Evolutionary conservation across 2,797 vertebrate genomes (phyloP), one percentile per base, ranked within the genome.

Genomic region (Anabas testudineus): DNA sequence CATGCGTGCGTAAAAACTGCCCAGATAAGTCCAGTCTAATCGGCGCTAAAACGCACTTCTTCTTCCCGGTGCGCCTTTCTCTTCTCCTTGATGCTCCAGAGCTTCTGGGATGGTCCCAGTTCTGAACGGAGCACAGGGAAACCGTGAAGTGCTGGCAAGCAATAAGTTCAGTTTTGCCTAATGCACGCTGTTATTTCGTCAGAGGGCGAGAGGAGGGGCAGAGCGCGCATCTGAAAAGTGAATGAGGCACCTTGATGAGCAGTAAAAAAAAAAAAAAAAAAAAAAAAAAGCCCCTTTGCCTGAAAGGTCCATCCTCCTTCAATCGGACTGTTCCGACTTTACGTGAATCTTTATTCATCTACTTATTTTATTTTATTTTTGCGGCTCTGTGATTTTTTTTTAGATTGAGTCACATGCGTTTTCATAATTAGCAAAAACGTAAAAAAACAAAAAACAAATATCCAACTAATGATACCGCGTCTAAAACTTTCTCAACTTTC

Each of bases 161-260:
- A 94, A 93, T 93, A 95, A 95, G 94, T 95, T 95, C 94, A 95
- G 95, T 94, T 95, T 93, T 93, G 93, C 92, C 89, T 86, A 93
- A 95, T 94, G 92, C 95, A 94, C 94, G 91, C 95, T 93, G 93
- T 95, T 95, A 95, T 95, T 95, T 95, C 96, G 96, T 95, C 95
- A 90, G 90, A 84, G 92, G 86, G 43, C 24, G 80, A 92, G 94
- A 97, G 97, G 97, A 96, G 97, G 96, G 94, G 95, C 96, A 90
- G 85, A 69, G 75, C 85, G 74, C 71, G 82, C 89, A 76, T 87
- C 94, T 90, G 56, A 94, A 93, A 93, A 95, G 90, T 94, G 92
- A 92, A 90, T 95, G 93, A 85, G 90, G 92, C 93, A 90, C 84
- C 83, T 90, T 78, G 15, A 53, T 78, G 76, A 84, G 82, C 87